phyloP scores from a whole-genome alignment of 1,140 invertebrate species.

The Bombus waltoni region DNA sequence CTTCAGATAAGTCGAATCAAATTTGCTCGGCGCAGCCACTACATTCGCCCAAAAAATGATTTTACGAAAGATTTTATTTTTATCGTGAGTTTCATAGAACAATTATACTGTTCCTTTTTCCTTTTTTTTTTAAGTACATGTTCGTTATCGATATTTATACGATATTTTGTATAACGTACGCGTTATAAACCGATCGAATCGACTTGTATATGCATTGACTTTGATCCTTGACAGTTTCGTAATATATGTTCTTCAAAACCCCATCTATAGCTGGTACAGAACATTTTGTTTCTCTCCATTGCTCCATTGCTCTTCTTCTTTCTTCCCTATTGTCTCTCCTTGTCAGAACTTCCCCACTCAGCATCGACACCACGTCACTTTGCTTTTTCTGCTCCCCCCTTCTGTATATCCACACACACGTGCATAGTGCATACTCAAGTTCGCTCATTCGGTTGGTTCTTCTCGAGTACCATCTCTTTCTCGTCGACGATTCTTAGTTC shows the following conservation, averaged over 20 bases:
- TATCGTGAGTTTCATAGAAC: neutral
- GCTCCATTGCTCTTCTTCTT: conserved; percentile 19
- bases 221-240: neutral
- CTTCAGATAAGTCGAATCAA: neutral
- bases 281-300: conserved; percentile 36
- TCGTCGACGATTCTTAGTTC: conserved; percentile 44
- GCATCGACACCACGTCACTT: conserved; percentile 26
- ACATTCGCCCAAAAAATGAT: neutral
- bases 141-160: neutral
- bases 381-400: conserved; percentile 3
- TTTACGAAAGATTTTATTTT: neutral
- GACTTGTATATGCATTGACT: neutral
- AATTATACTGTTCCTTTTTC: neutral
- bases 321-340: conserved; percentile 28
- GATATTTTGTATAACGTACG: neutral
- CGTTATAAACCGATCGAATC: neutral
- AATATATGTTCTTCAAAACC: neutral
- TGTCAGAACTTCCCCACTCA: conserved; percentile 23
- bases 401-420: neutral
- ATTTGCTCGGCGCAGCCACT: neutral
- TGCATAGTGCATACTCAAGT: neutral
- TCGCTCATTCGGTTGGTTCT: conserved; percentile 35
- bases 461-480: conserved; percentile 46
- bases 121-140: neutral
- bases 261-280: conserved; percentile 27